phyloP scores from a whole-genome alignment of 2,888 invertebrate species.

The Heliconius ismenius region DNA sequence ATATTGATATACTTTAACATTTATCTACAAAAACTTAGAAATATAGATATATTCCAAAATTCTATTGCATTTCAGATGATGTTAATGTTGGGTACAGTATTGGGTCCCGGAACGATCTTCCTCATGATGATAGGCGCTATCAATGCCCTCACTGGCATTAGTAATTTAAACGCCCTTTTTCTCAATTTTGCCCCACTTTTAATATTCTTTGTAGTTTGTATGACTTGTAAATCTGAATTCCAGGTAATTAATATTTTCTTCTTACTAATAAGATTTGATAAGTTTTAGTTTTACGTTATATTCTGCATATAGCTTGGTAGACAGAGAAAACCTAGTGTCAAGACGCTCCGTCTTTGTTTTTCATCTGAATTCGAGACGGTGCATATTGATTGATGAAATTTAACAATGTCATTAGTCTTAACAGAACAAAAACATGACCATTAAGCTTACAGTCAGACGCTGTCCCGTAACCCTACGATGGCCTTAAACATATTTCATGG shows the following conservation, averaged over 20 bases:
- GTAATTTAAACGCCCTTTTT: constrained; percentile 84
- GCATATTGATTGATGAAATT: not conserved
- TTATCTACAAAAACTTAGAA: too few species aligned
- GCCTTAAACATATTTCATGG: too few species aligned
- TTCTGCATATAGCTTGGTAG: not conserved
- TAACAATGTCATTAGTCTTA: not conserved
- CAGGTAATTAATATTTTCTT: constrained; percentile 80
- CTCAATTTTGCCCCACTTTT: constrained; percentile 86
- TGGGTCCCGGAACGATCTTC: constrained; percentile 92
- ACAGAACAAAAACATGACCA: not conserved
- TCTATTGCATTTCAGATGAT: constrained; percentile 64
- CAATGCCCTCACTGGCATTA: constrained; percentile 88
- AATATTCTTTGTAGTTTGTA: constrained; percentile 85
- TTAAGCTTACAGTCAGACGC: too few species aligned
- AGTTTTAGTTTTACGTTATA: not conserved
- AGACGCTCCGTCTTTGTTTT: not conserved
- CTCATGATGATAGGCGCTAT: constrained; percentile 92
- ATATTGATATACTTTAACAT: too few species aligned
- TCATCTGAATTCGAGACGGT: not conserved
- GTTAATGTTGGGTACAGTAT: constrained; percentile 87
- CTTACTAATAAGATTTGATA: not conserved
- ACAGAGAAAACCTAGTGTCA: not conserved
- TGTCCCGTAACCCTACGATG: too few species aligned
- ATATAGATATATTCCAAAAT: not conserved
- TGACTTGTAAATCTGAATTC: constrained; percentile 84